Conservation (phyloP, 2,888 invertebrate species). For the Ochropleura plecta region DNA sequence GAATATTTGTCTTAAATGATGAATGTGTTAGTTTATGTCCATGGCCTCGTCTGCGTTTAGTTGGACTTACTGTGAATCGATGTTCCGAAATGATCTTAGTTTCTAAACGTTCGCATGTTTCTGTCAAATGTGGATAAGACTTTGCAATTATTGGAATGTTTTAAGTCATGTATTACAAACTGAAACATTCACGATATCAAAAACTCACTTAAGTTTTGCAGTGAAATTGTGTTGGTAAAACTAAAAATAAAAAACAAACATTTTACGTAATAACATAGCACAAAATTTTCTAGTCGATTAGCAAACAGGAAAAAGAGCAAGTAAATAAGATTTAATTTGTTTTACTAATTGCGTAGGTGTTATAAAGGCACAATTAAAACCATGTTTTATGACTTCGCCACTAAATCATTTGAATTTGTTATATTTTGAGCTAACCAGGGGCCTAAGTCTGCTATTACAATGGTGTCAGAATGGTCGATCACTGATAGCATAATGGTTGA, state of each 20-base stretch:
- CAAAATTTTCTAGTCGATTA: background rate
- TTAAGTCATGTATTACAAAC: background rate
- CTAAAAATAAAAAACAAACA: background rate
- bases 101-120: background rate
- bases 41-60: background rate
- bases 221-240: background rate
- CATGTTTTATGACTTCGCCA: conserved; percentile 2
- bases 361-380: background rate
- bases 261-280: background rate
- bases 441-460: too few relatives aligned
- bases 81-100: background rate
- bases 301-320: background rate
- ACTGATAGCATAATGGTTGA: too few relatives aligned
- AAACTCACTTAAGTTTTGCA: background rate
- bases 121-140: background rate
- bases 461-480: too few relatives aligned
- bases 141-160: background rate
- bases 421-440: background rate
- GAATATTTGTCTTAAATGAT: conserved; percentile 5
- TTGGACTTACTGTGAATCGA: background rate
- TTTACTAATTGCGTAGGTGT: background rate
- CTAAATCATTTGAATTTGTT: background rate
- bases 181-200: background rate
- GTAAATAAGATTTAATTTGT: background rate
- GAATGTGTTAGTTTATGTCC: background rate